Evolutionary conservation across 2,113 vertebrate genomes (phyloP).

Genomic region (Zootoca vivipara): DNA sequence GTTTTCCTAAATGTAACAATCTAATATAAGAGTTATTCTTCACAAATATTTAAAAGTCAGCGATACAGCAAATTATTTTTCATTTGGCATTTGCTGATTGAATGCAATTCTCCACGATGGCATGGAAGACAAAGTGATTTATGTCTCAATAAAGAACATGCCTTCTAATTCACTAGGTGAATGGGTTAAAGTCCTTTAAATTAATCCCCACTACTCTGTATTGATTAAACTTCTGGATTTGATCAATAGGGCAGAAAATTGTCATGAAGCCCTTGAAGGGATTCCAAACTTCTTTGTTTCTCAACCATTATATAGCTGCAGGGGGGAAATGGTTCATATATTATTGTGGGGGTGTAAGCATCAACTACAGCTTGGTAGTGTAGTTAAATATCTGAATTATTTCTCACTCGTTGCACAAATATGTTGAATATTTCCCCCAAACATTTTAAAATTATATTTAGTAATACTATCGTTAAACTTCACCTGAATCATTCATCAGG

Average conservation of each 20-base stretch:
- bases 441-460: background rate
- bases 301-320: constrained; percentile 30
- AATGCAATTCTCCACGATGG: constrained; percentile 2
- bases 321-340: background rate
- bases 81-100: background rate
- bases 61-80: constrained; percentile 1
- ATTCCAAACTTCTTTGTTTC: constrained; percentile 24
- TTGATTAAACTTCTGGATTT: constrained; percentile 37
- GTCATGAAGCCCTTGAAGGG: constrained; percentile 26
- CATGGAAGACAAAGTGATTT: background rate
- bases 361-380: background rate
- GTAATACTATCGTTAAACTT: background rate
- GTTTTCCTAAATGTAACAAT: background rate
- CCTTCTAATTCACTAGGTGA: constrained; percentile 6
- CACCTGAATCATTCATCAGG: background rate
- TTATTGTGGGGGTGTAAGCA: constrained; percentile 9
- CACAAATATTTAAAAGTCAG: background rate
- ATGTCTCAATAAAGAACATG: constrained; percentile 4
- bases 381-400: constrained; percentile 8
- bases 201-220: background rate
- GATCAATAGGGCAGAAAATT: constrained; percentile 30
- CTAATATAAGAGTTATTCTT: background rate
- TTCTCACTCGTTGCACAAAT: background rate
- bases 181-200: constrained; percentile 18
- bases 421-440: background rate